A percentile compares a stretch with the other conserved stretches of the same genome.
These are phyloP conservation scores for Clytia hemisphaerica DNA, from an alignment of 30 jellyfish, hydroid and myxozoan genomes.

Conservation along the genomic window DNA sequence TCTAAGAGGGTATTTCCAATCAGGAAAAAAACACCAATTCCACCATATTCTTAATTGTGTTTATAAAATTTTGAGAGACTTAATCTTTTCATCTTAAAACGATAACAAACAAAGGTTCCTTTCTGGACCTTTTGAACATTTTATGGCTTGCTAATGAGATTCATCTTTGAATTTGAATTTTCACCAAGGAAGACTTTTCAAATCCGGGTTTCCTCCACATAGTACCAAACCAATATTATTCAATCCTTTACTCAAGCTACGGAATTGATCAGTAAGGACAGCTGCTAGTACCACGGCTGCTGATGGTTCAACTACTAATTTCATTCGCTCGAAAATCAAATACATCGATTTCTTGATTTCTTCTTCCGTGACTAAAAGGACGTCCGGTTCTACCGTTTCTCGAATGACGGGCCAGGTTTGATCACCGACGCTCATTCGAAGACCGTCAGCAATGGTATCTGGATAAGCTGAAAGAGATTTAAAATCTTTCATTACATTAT, in stretches of 20 bases:
- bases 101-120: too few species aligned
- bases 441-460: conserved; percentile 77
- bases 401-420: conserved; percentile 69
- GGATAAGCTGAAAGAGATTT: conserved; percentile 20
- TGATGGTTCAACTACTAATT: conserved; percentile 72
- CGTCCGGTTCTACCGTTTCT: conserved; percentile 55
- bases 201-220: conserved; percentile 77
- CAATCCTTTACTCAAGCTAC: neutral
- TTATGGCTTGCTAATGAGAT: too few species aligned
- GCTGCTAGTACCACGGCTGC: conserved; percentile 73
- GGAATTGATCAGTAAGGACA: conserved; percentile 22
- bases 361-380: conserved; percentile 48
- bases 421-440: conserved; percentile 61
- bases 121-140: too few species aligned
- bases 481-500: neutral
- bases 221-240: conserved; percentile 41
- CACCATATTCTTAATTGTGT: too few species aligned
- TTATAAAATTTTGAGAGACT: too few species aligned
- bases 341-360: conserved; percentile 54
- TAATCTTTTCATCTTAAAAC: too few species aligned
- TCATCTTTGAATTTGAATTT: too few species aligned
- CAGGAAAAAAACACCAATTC: too few species aligned
- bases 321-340: conserved; percentile 61
- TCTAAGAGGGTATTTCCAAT: too few species aligned
- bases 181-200: conserved; percentile 50